Conservation (phyloP, 2,797 vertebrate species). For the Pipistrellus pygmaeus region DNA sequence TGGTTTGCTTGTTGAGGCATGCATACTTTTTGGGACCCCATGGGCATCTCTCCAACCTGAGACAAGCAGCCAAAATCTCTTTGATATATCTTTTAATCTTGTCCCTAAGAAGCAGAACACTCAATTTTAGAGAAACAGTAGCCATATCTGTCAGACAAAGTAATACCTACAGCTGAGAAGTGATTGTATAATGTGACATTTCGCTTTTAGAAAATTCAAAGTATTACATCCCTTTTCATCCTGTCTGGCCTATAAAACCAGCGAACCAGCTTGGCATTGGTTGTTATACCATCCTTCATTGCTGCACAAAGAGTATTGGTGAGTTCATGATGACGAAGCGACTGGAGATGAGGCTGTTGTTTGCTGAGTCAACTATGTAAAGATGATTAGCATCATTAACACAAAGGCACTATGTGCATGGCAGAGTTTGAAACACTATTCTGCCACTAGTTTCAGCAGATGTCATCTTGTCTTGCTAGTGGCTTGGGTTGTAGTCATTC, state of each 20-base stretch:
- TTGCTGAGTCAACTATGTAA: constrained; percentile 52
- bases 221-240: constrained; percentile 36
- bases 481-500: constrained; percentile 52
- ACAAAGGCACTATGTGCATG: constrained; percentile 30
- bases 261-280: background rate
- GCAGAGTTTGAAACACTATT: constrained; percentile 62
- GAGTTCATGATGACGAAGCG: constrained; percentile 37
- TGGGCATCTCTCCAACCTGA: background rate
- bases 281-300: constrained; percentile 56
- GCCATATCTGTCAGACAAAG: constrained; percentile 68
- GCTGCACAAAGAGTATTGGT: background rate
- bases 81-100: constrained; percentile 59
- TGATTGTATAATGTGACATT: constrained; percentile 67
- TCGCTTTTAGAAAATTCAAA: constrained; percentile 64
- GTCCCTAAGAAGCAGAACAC: constrained; percentile 67
- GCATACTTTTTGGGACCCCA: constrained; percentile 1
- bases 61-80: background rate
- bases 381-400: constrained; percentile 68
- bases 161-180: constrained; percentile 56
- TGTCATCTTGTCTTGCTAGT: constrained; percentile 70
- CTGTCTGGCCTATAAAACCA: constrained; percentile 43
- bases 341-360: background rate
- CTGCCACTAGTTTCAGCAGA: constrained; percentile 49
- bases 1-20: constrained; percentile 30
- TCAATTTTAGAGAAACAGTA: constrained; percentile 64